Evolutionary conservation across 1,140 invertebrate species (phyloP), one percentile per base, ranked within the genome.

Genomic region (Penaeus japonicus): DNA sequence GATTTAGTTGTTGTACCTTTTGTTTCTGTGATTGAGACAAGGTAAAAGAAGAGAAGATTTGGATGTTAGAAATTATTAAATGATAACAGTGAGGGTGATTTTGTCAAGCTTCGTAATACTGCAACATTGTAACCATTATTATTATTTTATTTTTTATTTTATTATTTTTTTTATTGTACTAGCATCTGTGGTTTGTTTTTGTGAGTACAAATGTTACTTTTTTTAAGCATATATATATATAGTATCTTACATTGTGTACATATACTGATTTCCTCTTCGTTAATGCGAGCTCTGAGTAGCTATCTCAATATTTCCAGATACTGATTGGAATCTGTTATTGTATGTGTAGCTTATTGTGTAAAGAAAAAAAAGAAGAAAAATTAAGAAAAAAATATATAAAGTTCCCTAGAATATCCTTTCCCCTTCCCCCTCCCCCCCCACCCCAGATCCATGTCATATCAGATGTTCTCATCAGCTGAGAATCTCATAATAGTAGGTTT

Each of bases 191-290:
- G 85, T 82, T 88, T 83, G 39, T 73, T 88, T 88, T 88, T 88
- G 65, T 83, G 55, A 88, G 86, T 88, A 88, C 86, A 88, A 88
- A 88, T 82, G 73, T 82, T 32, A 47, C 55, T 82, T 82, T 62
- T 81, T 39, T 81, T 30, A 39, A 24, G 20, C 53, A 54, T 65
- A 35, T 73, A 59, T 88, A 88, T 78, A 47, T 88, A 81, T 84
- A 88, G 18, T 88, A 88, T 88, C 32, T 59, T 88, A 77, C 75
- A 47, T 30, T 59, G 54, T 85, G 24, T 77, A n/a, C 57, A 53
- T 54, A 15, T 78, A 53, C 47, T 79, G 77, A 79, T 79, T 47
- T 47, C 39, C 39, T 47, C 39, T 47, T 47, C 39, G 39, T 47
- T 47, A 47, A 47, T 12, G 12, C 39, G 39, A 47, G 39, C 39